Base-by-base conservation (phyloP, 2,888 invertebrate genomes). In the Lithophane socia region DNA sequence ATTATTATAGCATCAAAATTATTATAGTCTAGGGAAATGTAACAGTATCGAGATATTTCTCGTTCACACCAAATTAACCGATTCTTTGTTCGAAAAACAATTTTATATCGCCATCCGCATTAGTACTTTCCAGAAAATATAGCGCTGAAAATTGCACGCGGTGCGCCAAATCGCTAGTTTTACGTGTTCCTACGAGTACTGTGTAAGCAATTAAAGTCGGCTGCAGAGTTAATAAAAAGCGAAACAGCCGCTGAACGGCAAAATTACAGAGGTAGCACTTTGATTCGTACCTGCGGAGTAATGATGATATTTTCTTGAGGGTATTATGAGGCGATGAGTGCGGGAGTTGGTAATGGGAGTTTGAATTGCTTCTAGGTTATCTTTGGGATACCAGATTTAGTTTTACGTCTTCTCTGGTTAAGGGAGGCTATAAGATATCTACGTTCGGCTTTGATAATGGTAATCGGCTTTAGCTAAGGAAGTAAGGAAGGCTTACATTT, bases 151-250 rank as follows among this genome's bases (percentile, higher is more conserved):
- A 83, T 79, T 82, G 82, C 85, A 84, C 71, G 54, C 73, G 71
- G 74, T 74, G 85, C 88, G 88, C 88, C 88, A 88, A 89, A 88
- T 88, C 86, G 83, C 82, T 81, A 75, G 70, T 82, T 88, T 85
- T 85, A 82, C 79, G 80, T 80, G 78, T 79, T 84, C 44, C 86
- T 76, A 80, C 70, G 70, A 82, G 77, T 78, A 77, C 86, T 83
- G 63, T 80, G 76, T 80, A 76, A 82, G 83, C 79, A 85, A 86
- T 89, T 88, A 86, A 85, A 86, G 83, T 85, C 86, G 37, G 80
- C 75, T 86, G 77, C 71, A 67, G 72, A 80, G 86, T 88, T 82
- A 74, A 83, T 88, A 86, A 89, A 88, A 86, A 84, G 81, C 78
- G 81, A 65, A 78, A 80, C 72, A 80, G 80, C 77, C 66, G 72